Percentiles rank a stretch among this genome's conserved stretches.
Conservation (phyloP, 1,140 invertebrate genomes). For the Aphis gossypii region DNA sequence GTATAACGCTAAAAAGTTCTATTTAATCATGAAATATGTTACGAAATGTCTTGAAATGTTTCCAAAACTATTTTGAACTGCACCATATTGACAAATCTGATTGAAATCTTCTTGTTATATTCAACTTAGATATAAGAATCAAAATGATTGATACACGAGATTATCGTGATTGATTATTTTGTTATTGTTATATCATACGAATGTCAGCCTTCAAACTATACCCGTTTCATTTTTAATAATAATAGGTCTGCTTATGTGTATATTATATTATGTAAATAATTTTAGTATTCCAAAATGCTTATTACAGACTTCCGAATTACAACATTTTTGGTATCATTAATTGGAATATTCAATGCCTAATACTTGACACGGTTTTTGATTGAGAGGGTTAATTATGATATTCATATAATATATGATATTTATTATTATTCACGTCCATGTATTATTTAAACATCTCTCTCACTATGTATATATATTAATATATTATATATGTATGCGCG, state of each 20-base stretch:
- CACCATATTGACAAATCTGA: neutral
- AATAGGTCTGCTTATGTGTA: neutral
- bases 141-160: constrained; percentile 34
- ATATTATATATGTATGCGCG: neutral
- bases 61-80: neutral
- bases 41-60: neutral
- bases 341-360: neutral
- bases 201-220: neutral
- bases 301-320: neutral
- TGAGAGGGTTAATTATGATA: neutral
- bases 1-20: neutral
- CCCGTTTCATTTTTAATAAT: neutral
- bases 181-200: constrained; percentile 7
- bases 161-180: constrained; percentile 38
- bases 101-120: constrained; percentile 25
- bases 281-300: neutral
- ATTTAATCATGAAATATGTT: neutral
- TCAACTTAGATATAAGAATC: neutral
- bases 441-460: neutral
- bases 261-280: neutral
- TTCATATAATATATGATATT: constrained; percentile 1
- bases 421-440: neutral
- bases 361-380: neutral
- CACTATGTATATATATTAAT: neutral
- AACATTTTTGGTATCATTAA: neutral